Percentiles rank a stretch among this genome's conserved stretches.
These are phyloP conservation scores for Nesometra sesokonis DNA, from an alignment of 35 echinoderm and acorn worm species.

Conservation along the genomic window DNA sequence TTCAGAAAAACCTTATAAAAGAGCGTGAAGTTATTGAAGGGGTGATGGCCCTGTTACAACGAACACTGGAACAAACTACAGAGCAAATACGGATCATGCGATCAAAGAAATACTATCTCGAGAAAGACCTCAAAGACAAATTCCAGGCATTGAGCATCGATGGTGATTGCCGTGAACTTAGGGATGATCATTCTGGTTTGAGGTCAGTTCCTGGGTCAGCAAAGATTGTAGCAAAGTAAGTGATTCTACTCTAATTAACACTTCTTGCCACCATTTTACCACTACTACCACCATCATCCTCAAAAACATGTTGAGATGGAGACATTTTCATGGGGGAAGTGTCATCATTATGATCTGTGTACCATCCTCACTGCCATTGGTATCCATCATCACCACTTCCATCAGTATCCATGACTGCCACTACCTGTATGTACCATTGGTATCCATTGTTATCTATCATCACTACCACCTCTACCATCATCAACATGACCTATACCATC, in stretches of 20 bases:
- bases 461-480: too few species aligned
- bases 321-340: too few species aligned
- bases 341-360: too few species aligned
- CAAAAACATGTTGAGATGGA: too few species aligned
- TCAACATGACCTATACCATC: too few species aligned
- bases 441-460: too few species aligned
- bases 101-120: constrained; percentile 69
- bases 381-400: too few species aligned
- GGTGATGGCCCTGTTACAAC: constrained; percentile 93
- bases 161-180: constrained; percentile 65
- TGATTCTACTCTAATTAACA: background rate
- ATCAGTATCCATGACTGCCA: too few species aligned
- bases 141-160: constrained; percentile 80
- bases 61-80: constrained; percentile 85
- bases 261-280: too few species aligned
- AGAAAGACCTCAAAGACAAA: constrained; percentile 95
- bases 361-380: too few species aligned
- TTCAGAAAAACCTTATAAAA: constrained; percentile 89
- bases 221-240: constrained; percentile 98
- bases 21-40: constrained; percentile 81
- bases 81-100: constrained; percentile 94
- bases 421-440: too few species aligned
- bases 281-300: too few species aligned
- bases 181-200: constrained; percentile 72
- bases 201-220: constrained; percentile 51